A percentile compares a stretch with the other conserved stretches of the same genome.
These are phyloP conservation scores for Eueides isabella DNA, from an alignment of 1,140 invertebrate genomes.

Conservation along the genomic window DNA sequence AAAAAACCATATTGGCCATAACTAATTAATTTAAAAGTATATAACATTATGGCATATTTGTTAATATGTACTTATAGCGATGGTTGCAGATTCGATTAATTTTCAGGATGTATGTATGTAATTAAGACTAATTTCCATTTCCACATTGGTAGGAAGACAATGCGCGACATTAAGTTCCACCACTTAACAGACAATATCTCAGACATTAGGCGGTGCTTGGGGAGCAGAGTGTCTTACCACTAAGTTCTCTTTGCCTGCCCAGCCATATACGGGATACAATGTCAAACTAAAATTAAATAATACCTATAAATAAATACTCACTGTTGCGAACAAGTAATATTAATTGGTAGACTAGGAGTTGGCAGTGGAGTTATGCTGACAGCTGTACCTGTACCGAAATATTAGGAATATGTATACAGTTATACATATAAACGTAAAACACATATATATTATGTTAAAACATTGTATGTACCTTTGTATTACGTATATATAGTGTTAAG, in stretches of 20 bases:
- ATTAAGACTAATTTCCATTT: too few species aligned
- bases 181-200: not conserved
- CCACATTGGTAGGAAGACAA: too few species aligned
- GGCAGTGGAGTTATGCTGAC: slow-evolving; percentile 68
- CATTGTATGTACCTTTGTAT: too few species aligned
- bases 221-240: not conserved
- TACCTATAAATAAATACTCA: slow-evolving; percentile 55
- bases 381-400: slow-evolving; percentile 60
- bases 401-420: not conserved
- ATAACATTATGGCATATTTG: too few species aligned
- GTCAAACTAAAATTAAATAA: not conserved
- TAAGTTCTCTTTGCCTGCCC: not conserved
- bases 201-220: not conserved
- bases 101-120: too few species aligned
- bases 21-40: not conserved
- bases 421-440: not conserved
- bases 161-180: not conserved
- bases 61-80: too few species aligned
- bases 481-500: too few species aligned
- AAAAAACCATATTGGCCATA: not conserved
- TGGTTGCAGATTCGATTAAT: too few species aligned
- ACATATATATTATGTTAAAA: not conserved
- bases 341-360: slow-evolving; percentile 52
- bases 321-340: slow-evolving; percentile 69
- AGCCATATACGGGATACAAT: not conserved